Conservation (phyloP, 1,140 invertebrate genomes). For the Eulimnadia texana region DNA sequence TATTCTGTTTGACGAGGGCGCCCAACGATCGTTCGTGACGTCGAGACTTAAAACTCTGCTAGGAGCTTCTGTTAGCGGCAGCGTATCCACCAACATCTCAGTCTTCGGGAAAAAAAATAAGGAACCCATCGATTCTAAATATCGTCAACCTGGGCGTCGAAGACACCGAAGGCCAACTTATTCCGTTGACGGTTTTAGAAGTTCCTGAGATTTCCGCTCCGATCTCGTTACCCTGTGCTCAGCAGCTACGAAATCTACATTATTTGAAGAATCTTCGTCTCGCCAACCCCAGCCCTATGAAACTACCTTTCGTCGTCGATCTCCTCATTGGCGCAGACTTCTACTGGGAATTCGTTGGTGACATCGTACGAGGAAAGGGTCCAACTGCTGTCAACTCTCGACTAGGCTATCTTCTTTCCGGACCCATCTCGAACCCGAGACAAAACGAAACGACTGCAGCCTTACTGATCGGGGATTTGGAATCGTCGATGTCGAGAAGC, state of each 20-base stretch:
- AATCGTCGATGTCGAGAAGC: not conserved
- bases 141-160: conserved; percentile 1
- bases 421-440: not conserved
- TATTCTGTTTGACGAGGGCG: conserved; percentile 11
- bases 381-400: not conserved
- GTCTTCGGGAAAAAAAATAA: conserved; percentile 6
- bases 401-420: conserved; percentile 3
- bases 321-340: conserved; percentile 9
- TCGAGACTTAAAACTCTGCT: not conserved
- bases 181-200: not conserved
- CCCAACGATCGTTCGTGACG: conserved; percentile 4
- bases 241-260: not conserved
- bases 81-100: not conserved
- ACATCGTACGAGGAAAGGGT: not conserved
- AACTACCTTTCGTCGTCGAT: not conserved
- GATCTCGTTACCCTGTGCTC: not conserved
- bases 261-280: not conserved
- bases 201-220: not conserved
- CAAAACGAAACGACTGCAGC: not conserved
- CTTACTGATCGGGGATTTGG: not conserved
- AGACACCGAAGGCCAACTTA: conserved; percentile 3
- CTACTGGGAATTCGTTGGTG: conserved; percentile 7
- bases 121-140: not conserved
- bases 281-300: not conserved
- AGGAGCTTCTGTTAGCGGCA: conserved; percentile 1